phyloP scores from a whole-genome alignment of 2,113 vertebrate genomes.

The Gasterosteus nipponicus region DNA sequence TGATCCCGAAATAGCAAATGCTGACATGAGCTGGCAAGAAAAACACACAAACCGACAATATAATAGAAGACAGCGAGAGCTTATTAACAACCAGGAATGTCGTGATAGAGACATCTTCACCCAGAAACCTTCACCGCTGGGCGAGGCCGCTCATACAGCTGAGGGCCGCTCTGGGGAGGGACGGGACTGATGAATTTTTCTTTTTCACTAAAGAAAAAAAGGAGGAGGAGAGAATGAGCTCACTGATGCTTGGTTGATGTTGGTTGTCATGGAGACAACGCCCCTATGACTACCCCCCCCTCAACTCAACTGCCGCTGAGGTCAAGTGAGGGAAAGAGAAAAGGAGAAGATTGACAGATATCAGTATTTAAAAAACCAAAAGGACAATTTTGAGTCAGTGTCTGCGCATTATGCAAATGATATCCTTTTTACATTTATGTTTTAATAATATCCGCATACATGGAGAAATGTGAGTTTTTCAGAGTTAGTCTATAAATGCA shows the following conservation, averaged over 20 bases:
- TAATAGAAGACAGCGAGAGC: conserved; percentile 14
- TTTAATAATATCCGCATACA: not conserved
- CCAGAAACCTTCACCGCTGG: conserved; percentile 18
- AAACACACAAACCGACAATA: not conserved
- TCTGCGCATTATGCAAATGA: too few relatives aligned
- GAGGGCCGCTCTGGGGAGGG: not conserved
- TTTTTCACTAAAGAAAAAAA: conserved; percentile 13
- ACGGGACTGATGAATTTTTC: conserved; percentile 25
- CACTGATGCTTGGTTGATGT: conserved; percentile 21
- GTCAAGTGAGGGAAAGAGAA: conserved; percentile 5
- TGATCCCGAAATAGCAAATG: not conserved
- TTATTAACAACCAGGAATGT: conserved; percentile 42
- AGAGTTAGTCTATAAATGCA: not conserved
- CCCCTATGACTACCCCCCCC: not conserved
- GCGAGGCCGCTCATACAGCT: conserved; percentile 30
- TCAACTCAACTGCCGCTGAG: not conserved
- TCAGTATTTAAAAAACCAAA: too few relatives aligned
- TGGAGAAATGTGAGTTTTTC: not conserved
- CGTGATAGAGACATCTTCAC: conserved; percentile 35
- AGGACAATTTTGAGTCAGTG: too few relatives aligned
- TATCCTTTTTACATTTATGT: not conserved
- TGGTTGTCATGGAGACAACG: conserved; percentile 47
- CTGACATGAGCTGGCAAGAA: not conserved
- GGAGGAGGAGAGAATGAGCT: not conserved
- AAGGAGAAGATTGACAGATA: not conserved